Base-by-base conservation (phyloP, 2,888 invertebrate genomes). In the Ariolimax columbianus region DNA sequence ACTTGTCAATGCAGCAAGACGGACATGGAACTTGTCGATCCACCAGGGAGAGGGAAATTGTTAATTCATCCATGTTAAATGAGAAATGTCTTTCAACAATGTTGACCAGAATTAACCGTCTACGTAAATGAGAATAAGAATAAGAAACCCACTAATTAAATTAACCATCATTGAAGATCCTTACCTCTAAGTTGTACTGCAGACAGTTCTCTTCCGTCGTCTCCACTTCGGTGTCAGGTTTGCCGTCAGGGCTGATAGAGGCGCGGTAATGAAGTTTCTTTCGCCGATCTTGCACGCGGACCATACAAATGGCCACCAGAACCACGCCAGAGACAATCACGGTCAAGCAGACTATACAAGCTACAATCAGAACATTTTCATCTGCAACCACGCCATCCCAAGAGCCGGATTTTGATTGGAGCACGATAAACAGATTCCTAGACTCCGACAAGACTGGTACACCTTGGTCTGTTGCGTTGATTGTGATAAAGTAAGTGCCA, bases 331-430 rank as follows among this genome's bases (percentile, higher is more conserved):
- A 83, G n/a, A 88, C 85, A 30, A 88, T 51, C 30, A 86, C 84
- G 6, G 88, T 88, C 55, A 87, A 83, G 66, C 85, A 85, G 40
- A 88, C 82, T 82, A 88, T 85, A 47, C 83, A 84, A 9, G 79
- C 85, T 26, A 88, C 88, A 73, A 87, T 88, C 19, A 88, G 36
- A 23, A 88, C 73, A 80, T 88, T 87, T 38, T 85, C 82, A 47
- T 88, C 87, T 0, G 83, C 85, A 0, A 82, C 73, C 23, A 70
- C 82, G 59, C 68, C 82, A 26, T 38, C 59, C 9, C 7, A 47
- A 23, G 80, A 38, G 17, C 30, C 55, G 19, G 77, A 26, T 30
- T 66, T 55, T 14, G 75, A 51, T 47, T 77, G 78, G 30, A 87
- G 73, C 38, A 59, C 66, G 17, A 86, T 33, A 33, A 77, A 47